A percentile compares a stretch with the other conserved stretches of the same genome.
These are phyloP conservation scores for Drosophila sucinea DNA, from an alignment of 1,140 invertebrate species.

Conservation along the genomic window DNA sequence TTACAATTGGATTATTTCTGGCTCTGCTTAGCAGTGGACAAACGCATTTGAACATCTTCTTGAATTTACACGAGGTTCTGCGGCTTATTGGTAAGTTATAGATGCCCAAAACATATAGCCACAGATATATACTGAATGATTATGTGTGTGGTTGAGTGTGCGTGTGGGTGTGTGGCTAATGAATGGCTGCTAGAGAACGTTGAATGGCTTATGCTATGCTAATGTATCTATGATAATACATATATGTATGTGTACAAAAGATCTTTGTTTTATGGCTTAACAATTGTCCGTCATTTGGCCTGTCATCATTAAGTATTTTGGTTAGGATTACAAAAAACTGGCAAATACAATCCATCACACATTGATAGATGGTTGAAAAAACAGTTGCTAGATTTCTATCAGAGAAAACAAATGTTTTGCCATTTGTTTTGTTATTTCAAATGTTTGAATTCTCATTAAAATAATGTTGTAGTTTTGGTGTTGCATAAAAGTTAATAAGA, in stretches of 20 bases:
- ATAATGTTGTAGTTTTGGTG: no score
- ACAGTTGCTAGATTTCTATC: background rate
- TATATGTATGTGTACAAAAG: background rate
- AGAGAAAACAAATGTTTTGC: background rate
- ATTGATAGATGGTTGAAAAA: background rate
- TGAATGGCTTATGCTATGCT: background rate
- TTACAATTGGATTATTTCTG: slow-evolving; percentile 78
- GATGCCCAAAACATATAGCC: background rate
- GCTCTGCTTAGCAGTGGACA: slow-evolving; percentile 58
- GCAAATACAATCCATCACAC: background rate
- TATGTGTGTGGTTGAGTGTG: background rate
- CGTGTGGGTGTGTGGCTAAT: background rate
- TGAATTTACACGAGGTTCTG: slow-evolving; percentile 83
- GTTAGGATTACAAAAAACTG: background rate
- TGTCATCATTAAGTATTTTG: slow-evolving; percentile 1
- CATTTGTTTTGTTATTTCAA: no score
- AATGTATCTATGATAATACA: slow-evolving; percentile 4
- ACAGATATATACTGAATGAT: slow-evolving; percentile 27
- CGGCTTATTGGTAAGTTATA: slow-evolving; percentile 82
- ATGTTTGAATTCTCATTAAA: no score
- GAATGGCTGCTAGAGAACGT: background rate
- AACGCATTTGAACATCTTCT: slow-evolving; percentile 81
- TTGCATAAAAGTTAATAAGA: no score
- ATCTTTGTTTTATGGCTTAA: slow-evolving; percentile 2
- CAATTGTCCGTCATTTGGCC: slow-evolving; percentile 3